These are phyloP conservation scores for Polydrusus tereticollis DNA, from an alignment of 2,888 invertebrate species.

Conservation along the genomic window DNA sequence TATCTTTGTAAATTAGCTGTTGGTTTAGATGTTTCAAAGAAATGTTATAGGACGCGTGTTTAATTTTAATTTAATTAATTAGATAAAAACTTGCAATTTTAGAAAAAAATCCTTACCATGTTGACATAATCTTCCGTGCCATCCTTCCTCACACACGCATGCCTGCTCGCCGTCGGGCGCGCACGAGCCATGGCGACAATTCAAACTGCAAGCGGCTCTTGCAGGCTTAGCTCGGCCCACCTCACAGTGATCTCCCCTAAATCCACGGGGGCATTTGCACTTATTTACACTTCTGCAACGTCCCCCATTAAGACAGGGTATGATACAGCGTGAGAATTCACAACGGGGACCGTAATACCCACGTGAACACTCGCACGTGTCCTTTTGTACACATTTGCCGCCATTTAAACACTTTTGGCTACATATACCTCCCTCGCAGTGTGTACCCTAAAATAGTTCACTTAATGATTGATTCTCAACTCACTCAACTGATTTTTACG, in stretches of 20 bases:
- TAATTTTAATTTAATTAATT: too few relatives aligned
- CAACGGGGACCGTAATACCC: slow-evolving; percentile 92
- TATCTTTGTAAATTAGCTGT: too few relatives aligned
- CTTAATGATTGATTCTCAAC: too few relatives aligned
- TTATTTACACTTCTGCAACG: slow-evolving; percentile 90
- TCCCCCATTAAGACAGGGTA: slow-evolving; percentile 92
- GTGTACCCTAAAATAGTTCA: slow-evolving; percentile 85
- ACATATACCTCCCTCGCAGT: slow-evolving; percentile 74
- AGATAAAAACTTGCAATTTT: too few relatives aligned
- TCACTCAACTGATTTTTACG: too few relatives aligned
- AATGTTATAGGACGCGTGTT: too few relatives aligned
- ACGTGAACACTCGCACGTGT: slow-evolving; percentile 91
- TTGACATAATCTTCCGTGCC: slow-evolving; percentile 86
- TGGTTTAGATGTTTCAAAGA: too few relatives aligned
- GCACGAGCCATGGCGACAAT: slow-evolving; percentile 85
- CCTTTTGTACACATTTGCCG: slow-evolving; percentile 94
- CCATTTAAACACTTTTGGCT: slow-evolving; percentile 92
- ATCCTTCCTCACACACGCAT: slow-evolving; percentile 86
- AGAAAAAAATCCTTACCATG: slow-evolving; percentile 69
- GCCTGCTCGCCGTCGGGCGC: slow-evolving; percentile 70
- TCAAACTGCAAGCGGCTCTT: slow-evolving; percentile 79
- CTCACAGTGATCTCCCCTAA: slow-evolving; percentile 92
- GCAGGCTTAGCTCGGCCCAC: slow-evolving; percentile 79
- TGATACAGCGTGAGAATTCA: slow-evolving; percentile 81
- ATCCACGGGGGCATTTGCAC: slow-evolving; percentile 88